Percentiles rank a stretch among this genome's conserved stretches.
These are phyloP conservation scores for mouse (Mus musculus) DNA, from an alignment of 2,113 vertebrate genomes.

Conservation along the genomic window GRCm39 chr8:119920501-119921000, in stretches of 20 bases:
- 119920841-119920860: background rate
- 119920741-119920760: background rate
- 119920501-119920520: background rate
- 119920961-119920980: background rate
- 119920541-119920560: background rate
- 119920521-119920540: background rate
- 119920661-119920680: background rate
- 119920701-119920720: fast-evolving
- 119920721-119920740: background rate
- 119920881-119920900: background rate
- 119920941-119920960: background rate
- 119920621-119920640: background rate
- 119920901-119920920: background rate
- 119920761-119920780: background rate
- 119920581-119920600: no score
- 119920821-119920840: background rate
- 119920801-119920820: background rate
- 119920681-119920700: fast-evolving
- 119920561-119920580: background rate
- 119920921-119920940: background rate
- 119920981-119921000: background rate
- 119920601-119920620: background rate
- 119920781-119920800: background rate
- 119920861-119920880: background rate
- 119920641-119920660: background rate